phyloP scores from a whole-genome alignment of 1,140 invertebrate genomes.

The Andricus grossulariae region DNA sequence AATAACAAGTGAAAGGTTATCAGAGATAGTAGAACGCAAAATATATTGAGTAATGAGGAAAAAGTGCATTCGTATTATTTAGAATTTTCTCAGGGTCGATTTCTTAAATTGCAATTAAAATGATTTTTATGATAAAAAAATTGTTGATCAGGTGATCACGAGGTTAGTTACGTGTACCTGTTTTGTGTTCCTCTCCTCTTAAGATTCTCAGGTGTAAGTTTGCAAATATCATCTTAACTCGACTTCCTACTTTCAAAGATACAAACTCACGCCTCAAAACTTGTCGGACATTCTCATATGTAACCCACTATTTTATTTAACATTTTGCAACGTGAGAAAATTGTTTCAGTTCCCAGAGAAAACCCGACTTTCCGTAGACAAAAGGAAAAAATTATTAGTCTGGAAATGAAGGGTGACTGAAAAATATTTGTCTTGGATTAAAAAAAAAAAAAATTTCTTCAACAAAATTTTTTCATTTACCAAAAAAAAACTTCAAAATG shows the following conservation, averaged over 20 bases:
- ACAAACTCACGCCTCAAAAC: not conserved
- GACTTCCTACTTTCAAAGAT: constrained; percentile 27
- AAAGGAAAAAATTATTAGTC: no score
- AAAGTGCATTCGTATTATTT: not conserved
- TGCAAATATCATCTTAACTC: constrained; percentile 17
- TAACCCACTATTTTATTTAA: constrained; percentile 23
- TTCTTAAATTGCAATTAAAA: not conserved
- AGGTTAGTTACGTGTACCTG: not conserved
- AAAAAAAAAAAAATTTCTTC: no score
- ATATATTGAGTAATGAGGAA: not conserved
- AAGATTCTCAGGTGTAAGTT: not conserved
- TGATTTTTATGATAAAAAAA: not conserved
- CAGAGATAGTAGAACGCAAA: not conserved
- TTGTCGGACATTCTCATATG: constrained; percentile 1
- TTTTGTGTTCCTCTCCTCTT: not conserved
- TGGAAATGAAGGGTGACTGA: no score
- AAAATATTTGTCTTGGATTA: no score
- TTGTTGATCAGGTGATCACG: not conserved
- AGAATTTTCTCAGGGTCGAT: not conserved
- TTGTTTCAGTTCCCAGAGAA: not conserved
- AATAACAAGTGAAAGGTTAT: constrained; percentile 6
- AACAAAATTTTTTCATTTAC: no score
- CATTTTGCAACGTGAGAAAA: constrained; percentile 24
- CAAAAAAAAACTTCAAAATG: no score
- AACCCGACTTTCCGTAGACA: not conserved